Percentiles rank a stretch among this genome's conserved stretches.
These are phyloP conservation scores for Eubasilissa splendida DNA, from an alignment of 2,888 invertebrate genomes.

Conservation along the genomic window DNA sequence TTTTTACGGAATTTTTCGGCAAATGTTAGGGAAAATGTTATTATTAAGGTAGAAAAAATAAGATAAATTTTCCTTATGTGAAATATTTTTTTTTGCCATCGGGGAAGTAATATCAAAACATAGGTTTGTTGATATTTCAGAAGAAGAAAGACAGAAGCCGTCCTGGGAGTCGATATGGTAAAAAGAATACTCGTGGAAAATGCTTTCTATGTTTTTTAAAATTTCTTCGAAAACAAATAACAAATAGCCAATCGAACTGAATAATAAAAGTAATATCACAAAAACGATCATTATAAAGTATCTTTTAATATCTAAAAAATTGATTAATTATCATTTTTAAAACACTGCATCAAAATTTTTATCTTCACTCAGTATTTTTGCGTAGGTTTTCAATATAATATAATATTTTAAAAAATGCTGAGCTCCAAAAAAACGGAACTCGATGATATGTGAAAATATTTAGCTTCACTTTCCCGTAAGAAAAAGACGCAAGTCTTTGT, in stretches of 20 bases:
- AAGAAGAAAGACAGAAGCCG: slow-evolving; percentile 27
- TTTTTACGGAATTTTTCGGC: background rate
- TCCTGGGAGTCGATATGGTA: slow-evolving; percentile 30
- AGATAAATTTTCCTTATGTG: background rate
- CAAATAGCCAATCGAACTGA: background rate
- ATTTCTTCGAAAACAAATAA: slow-evolving; percentile 19
- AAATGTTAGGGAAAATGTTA: background rate
- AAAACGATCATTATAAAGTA: background rate
- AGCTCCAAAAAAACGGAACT: no score
- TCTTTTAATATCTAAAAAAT: background rate
- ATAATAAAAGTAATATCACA: background rate
- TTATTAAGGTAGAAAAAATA: slow-evolving; percentile 2
- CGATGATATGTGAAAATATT: no score
- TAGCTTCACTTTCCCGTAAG: no score
- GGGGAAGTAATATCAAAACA: slow-evolving; percentile 29
- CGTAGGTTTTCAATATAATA: no score
- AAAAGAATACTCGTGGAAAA: slow-evolving; percentile 15
- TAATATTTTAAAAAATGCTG: no score
- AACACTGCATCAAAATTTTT: no score
- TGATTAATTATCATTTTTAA: background rate
- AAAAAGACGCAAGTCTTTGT: no score
- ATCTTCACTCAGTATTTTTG: no score
- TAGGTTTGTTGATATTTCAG: slow-evolving; percentile 31
- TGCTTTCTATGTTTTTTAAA: background rate
- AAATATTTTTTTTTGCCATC: slow-evolving; percentile 15